Evolutionary conservation across 2,797 vertebrate species (phyloP), one percentile per base, ranked within the genome.

Genomic region (Triplophysa bombifrons): DNA sequence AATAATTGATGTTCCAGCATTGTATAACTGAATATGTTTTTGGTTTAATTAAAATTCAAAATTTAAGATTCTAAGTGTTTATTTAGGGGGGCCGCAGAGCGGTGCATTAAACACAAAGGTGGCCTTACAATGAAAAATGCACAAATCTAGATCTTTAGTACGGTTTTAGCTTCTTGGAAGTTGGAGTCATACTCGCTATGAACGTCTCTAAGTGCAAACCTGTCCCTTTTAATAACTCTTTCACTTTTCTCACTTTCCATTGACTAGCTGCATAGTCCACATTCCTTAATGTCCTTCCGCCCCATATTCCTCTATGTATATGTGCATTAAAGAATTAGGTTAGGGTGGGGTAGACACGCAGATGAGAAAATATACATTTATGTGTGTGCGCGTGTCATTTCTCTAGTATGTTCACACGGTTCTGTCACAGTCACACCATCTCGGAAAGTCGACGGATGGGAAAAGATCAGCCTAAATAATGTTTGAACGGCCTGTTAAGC

Each of bases 231-330:
- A 84, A 83, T 78, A 87, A 86, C 85, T 78, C 81, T 83, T 77
- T 82, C 80, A 67, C 78, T 86, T 84, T 83, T 83, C 69, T 72
- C 80, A 61, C 74, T 86, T 84, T 82, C 83, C 85, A 89, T 87
- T 71, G 58, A 74, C 64, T 86, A 84, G 81, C 87, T 80, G 83
- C 87, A 85, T 90, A 85, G 84, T 88, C 88, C 80, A 89, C 88
- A 93, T 91, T 93, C 91, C 88, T 87, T 20, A 20, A 44, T 72
- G 83, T 83, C 69, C 74, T 80, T 85, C 79, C 72, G 56, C 74
- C 82, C 58, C 76, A 81, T 83, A 74, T 76, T 80, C 86, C 77
- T 48, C 60, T 79, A 63, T 65, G 73, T 68, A 8, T 70, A 67
- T 50, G 61, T 72, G 22, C 73, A 63, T 58, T 22, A 20, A 74